Percentiles rank a stretch among this genome's conserved stretches.
These are phyloP conservation scores for Emesis castigata DNA, from an alignment of 2,888 invertebrate genomes.

Conservation along the genomic window DNA sequence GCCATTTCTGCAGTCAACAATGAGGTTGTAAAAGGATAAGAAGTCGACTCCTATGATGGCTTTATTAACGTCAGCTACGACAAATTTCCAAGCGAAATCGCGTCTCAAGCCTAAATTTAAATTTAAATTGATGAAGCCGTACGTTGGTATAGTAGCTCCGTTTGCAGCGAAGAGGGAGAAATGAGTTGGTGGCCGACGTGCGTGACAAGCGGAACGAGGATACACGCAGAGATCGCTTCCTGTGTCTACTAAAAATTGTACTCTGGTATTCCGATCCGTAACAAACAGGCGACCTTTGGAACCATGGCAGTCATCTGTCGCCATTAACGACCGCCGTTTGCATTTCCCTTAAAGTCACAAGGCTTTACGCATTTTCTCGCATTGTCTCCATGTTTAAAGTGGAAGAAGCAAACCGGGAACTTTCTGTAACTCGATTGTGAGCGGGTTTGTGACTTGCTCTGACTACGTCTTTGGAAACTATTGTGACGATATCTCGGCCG, in stretches of 20 bases:
- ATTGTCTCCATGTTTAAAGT: slow-evolving; percentile 22
- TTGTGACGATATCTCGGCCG: neutral
- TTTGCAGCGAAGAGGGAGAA: slow-evolving; percentile 50
- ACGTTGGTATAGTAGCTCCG: slow-evolving; percentile 46
- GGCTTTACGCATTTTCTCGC: slow-evolving; percentile 22
- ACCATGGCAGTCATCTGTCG: slow-evolving; percentile 32
- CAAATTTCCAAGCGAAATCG: slow-evolving; percentile 52
- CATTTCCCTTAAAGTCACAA: slow-evolving; percentile 38
- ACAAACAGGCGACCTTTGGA: slow-evolving; percentile 31
- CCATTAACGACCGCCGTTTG: slow-evolving; percentile 33
- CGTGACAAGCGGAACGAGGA: neutral
- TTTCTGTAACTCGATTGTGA: neutral
- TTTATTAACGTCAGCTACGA: slow-evolving; percentile 56
- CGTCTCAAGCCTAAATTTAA: slow-evolving; percentile 50
- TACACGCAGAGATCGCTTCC: neutral
- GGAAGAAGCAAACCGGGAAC: slow-evolving; percentile 29
- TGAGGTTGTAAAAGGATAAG: slow-evolving; percentile 32
- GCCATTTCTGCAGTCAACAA: slow-evolving; percentile 34
- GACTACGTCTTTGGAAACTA: neutral
- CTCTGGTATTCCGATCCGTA: neutral
- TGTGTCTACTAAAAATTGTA: neutral
- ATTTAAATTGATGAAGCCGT: slow-evolving; percentile 29
- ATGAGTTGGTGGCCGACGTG: neutral
- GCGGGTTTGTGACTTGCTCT: neutral
- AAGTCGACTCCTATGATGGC: slow-evolving; percentile 43